Conservation (phyloP, 2,113 vertebrate species). For the Calonectris borealis region DNA sequence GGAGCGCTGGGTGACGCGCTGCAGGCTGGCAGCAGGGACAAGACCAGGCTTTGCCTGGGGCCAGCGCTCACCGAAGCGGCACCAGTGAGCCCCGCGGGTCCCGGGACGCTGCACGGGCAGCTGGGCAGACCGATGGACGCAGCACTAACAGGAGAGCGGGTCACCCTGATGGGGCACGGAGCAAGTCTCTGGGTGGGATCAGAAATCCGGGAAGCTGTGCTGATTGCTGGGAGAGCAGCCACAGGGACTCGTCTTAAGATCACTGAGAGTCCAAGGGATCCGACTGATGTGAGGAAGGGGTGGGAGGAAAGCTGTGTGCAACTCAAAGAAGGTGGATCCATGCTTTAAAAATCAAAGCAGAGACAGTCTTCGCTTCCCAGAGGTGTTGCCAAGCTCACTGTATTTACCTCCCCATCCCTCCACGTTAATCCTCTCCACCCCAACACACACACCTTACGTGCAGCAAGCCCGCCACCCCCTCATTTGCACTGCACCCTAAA, state of each 20-base stretch:
- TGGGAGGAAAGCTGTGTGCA: neutral
- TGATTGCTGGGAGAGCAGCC: neutral
- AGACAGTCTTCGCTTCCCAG: neutral
- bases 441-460: rapidly evolving
- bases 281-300: neutral
- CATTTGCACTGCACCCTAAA: neutral
- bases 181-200: neutral
- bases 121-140: neutral
- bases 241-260: rapidly evolving
- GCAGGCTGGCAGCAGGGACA: neutral
- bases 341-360: neutral
- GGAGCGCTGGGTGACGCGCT: neutral
- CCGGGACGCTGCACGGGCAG: neutral
- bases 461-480: neutral
- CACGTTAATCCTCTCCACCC: neutral
- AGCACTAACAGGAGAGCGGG: neutral
- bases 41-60: neutral
- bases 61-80: neutral
- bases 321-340: neutral
- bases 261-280: neutral
- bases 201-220: neutral
- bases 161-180: neutral
- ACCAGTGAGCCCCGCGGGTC: neutral
- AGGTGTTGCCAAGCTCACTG: neutral
- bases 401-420: neutral